phyloP scores from a whole-genome alignment of 2,113 vertebrate species.

The Solea senegalensis region DNA sequence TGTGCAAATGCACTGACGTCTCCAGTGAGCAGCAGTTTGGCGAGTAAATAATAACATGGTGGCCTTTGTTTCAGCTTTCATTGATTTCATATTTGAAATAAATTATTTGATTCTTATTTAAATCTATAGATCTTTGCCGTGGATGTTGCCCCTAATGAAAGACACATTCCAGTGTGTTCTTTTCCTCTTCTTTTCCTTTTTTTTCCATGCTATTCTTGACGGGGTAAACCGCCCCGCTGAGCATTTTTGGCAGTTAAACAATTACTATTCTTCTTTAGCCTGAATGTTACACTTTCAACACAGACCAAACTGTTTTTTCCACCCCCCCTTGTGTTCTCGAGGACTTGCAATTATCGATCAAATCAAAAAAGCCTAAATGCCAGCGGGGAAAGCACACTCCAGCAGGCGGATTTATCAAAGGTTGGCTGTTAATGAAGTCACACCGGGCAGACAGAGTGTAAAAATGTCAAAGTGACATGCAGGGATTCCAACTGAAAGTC shows the following conservation, averaged over 20 bases:
- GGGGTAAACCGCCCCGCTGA: not conserved
- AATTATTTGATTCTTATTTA: too few relatives aligned
- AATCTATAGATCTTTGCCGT: not conserved
- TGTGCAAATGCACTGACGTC: not conserved
- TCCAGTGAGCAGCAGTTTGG: not conserved
- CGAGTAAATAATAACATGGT: not conserved
- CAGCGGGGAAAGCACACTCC: conserved; percentile 49
- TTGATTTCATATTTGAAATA: too few relatives aligned
- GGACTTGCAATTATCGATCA: conserved; percentile 42
- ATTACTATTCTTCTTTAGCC: not conserved
- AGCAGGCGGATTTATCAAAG: conserved; percentile 52
- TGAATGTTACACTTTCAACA: conserved; percentile 7
- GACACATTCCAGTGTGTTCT: not conserved
- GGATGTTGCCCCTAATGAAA: not conserved
- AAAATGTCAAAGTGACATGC: conserved; percentile 37
- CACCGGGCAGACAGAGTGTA: conserved; percentile 25
- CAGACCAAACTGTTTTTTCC: conserved; percentile 13
- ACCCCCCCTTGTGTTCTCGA: not conserved
- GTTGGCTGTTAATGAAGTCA: conserved; percentile 53
- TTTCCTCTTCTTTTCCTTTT: not conserved
- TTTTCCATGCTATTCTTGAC: not conserved
- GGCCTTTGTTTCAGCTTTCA: too few relatives aligned
- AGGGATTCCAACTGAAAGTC: conserved; percentile 14
- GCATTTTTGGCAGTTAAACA: conserved; percentile 16
- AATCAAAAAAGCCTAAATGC: conserved; percentile 35